phyloP scores from a whole-genome alignment of 2,888 invertebrate species.

The Idaea biselata region DNA sequence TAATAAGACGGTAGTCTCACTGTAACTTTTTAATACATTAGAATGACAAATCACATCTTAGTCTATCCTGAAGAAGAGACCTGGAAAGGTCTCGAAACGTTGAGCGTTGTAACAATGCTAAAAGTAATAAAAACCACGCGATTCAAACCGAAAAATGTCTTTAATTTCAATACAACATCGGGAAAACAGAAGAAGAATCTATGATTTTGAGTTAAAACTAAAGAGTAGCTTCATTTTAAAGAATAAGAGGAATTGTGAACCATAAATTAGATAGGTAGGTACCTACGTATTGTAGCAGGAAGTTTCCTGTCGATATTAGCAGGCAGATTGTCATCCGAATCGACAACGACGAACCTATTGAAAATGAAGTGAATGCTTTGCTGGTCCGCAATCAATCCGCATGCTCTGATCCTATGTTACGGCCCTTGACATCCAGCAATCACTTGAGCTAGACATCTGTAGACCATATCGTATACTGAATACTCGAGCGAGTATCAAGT shows the following conservation, averaged over 20 bases:
- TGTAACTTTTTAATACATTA: too few relatives aligned
- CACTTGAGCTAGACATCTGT: conserved; percentile 64
- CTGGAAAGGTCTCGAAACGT: too few relatives aligned
- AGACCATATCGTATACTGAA: conserved; percentile 64
- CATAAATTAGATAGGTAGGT: conserved; percentile 7
- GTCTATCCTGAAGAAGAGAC: too few relatives aligned
- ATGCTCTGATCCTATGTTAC: conserved; percentile 43
- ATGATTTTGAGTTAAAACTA: too few relatives aligned
- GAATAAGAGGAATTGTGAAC: background rate
- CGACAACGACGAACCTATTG: conserved; percentile 26
- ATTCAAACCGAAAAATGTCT: too few relatives aligned
- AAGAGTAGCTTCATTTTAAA: too few relatives aligned
- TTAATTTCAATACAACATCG: too few relatives aligned
- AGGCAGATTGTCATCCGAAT: conserved; percentile 19
- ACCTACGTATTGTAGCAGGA: conserved; percentile 14
- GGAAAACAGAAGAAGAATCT: too few relatives aligned
- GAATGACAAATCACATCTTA: too few relatives aligned
- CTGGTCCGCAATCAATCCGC: conserved; percentile 31
- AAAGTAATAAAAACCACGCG: too few relatives aligned
- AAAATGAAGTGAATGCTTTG: conserved; percentile 37
- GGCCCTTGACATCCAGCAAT: conserved; percentile 61
- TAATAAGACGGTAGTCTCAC: too few relatives aligned
- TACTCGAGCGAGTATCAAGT: conserved; percentile 62
- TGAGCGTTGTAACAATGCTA: too few relatives aligned
- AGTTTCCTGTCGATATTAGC: conserved; percentile 2